Base-by-base conservation (phyloP, 2,797 vertebrate genomes). In the Antennarius maculatus region DNA sequence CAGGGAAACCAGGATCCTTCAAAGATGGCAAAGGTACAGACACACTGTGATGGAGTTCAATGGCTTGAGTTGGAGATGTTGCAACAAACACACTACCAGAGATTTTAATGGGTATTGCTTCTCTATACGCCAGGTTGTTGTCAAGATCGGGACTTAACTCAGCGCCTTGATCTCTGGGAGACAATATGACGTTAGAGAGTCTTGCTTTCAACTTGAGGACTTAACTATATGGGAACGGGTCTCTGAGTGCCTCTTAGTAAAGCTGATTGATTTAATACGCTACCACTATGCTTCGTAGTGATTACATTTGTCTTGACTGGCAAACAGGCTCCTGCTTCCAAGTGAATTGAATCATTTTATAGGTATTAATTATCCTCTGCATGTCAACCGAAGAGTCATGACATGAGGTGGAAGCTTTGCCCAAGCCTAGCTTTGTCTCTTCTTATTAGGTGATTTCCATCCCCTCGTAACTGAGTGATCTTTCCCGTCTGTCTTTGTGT, bases 1-100 rank as follows among this genome's bases (percentile, higher is more conserved):
- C 28, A 0, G 80, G 78, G 48, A 83, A 81, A 71, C 77, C 72
- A 0, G 71, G 80, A 45, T 70, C 63, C 62, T 72, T 70, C 77
- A 64, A 76, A 52, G 86, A 90, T 41, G 75, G 60, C 65, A 91
- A 91, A 92, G 91, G 92, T 88, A 88, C 74, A 66, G 66, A 70
- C 46, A 51, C 42, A 11, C 39, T 47, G 13, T 39, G 2, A 15
- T 39, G 13, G 23, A 28, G 43, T 49, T 69, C 56, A 8, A 45
- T 51, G 17, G 13, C 0, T 47, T 61, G 7, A 42, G 58, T 42
- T 16, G 56, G 12, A 54, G 18, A 14, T 57, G 51, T 51, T 64
- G 3, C 2, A n/a, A 49, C 12, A 48, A 51, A 55, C n/a, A 7
- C 31, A 31, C 49, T 47, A 10, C 1, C 14, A 29, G 10, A 17